Evolutionary conservation across 92 coral and sea anemone genomes (phyloP), one percentile per base, ranked within the genome.

Genomic region (Anthopleura xanthogrammica): DNA sequence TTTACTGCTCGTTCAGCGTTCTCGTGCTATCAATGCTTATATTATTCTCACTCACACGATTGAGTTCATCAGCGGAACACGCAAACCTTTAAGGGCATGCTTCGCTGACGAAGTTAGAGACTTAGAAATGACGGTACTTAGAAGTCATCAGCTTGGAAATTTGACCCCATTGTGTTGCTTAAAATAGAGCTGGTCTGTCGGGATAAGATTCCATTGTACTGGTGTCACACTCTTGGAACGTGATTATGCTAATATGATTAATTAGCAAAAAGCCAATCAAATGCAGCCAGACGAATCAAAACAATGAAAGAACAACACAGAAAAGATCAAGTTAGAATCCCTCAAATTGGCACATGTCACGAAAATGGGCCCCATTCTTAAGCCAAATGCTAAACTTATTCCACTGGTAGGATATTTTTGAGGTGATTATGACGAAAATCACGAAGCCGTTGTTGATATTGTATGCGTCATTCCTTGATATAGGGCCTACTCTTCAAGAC

Each of bases 201-300:
- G 74, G 79, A 72, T 62, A 71, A 74, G 86, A 77, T 52, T 52
- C 83, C 80, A 62, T 77, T 75, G 64, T 86, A 52, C 56, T 83
- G 48, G 56, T 86, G 92, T 90, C 92, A 89, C 92, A 89, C 80
- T 71, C 76, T 16, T 14, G 74, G 83, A 86, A 80, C 78, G 92
- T 81, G 92, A 90, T 86, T 87, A 83, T 68, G 79, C 65, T 74
- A 75, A 78, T 68, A 36, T 77, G 20, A 68, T 46, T 43, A 81
- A 81, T 81, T 75, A 81, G 65, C 11, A 58, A 1, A 60, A 82
- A 86, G 76, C 92, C 87, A 79, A 90, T 90, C 90, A 86, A 83
- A 43, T 54, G 77, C 70, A 72, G 46, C 77, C 58, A 74, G 40
- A 42, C 60, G 85, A 81, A 83, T 86, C 89, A 89, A 80, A 89